These are phyloP conservation scores for Bombylius major DNA, from an alignment of 2,888 invertebrate species.

Conservation along the genomic window DNA sequence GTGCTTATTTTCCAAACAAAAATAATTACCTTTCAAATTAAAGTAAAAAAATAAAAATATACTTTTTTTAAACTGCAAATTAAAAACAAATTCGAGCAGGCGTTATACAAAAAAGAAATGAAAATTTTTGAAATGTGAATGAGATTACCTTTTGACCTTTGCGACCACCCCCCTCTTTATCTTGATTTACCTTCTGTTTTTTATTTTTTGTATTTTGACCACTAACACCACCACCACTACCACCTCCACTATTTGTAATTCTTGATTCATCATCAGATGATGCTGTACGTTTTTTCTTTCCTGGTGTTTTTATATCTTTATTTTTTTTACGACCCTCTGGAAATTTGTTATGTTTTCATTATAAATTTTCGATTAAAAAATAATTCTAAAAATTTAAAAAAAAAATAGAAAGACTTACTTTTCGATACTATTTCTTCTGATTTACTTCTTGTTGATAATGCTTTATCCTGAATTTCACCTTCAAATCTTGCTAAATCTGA, in stretches of 20 bases:
- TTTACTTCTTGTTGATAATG: slow-evolving; percentile 59
- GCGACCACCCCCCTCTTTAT: slow-evolving; percentile 35
- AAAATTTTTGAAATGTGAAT: slow-evolving; percentile 8
- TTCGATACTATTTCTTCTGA: slow-evolving; percentile 49
- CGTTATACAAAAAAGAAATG: too few species aligned
- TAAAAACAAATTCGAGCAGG: background rate
- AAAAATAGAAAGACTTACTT: slow-evolving; percentile 35
- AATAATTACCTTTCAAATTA: too few species aligned
- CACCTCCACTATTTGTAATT: slow-evolving; percentile 17
- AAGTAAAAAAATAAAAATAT: too few species aligned
- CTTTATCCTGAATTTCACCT: slow-evolving; percentile 92
- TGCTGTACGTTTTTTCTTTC: slow-evolving; percentile 46
- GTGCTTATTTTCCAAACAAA: too few species aligned
- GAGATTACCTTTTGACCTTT: slow-evolving; percentile 38
- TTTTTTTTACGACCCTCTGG: slow-evolving; percentile 56
- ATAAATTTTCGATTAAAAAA: too few species aligned
- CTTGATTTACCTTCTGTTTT: slow-evolving; percentile 40
- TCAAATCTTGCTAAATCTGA: slow-evolving; percentile 94
- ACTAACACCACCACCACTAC: slow-evolving; percentile 16
- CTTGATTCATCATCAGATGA: slow-evolving; percentile 34
- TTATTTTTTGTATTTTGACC: slow-evolving; percentile 36
- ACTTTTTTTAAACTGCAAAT: background rate
- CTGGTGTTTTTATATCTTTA: slow-evolving; percentile 46
- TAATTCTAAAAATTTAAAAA: background rate
- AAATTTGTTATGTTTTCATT: background rate